Evolutionary conservation across 2,113 vertebrate species (phyloP), one percentile per base, ranked within the genome.

Genomic region (Globicephala melas): DNA sequence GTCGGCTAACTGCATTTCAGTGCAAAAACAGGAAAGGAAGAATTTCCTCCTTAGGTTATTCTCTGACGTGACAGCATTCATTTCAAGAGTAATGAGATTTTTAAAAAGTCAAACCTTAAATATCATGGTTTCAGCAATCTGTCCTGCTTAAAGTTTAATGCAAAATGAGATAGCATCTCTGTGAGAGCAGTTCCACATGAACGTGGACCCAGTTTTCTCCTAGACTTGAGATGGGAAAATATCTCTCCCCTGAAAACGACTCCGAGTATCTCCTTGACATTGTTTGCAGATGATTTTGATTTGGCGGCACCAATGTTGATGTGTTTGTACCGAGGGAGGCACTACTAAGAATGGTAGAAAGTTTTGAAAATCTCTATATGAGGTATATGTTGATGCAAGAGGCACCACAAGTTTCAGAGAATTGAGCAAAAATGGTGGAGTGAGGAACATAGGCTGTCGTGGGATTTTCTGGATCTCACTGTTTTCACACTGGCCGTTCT

Each of bases 1-100:
- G 95, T 60, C 11, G 65, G 93, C 95, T 98, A 97, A 98, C 97
- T 98, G 91, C 91, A 88, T 97, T 91, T 97, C 63, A 58, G 89
- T 89, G 68, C 71, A 95, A 95, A 97, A 97, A 68, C 65, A 95
- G 41, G 14, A 85, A 87, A 67, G 36, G 77, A 97, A 63, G 89
- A 87, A 53, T 95, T 97, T 96, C 93, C 71, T 86, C 70, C 81
- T 12, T 31, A 53, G 93, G 36, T 41, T 17, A 76, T 94, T 90
- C 68, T 95, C 95, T 68, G 17, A 38, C 0, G 11, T 26, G 79
- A 97, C 95, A 96, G 44, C 96, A 88, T 89, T 86, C 85, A 82
- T 76, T 97, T 96, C 94, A 91, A 88, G 81, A 96, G 53, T 53
- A 88, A 91, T 33, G 86, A 95, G 87, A 89, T 55, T 94, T 95